phyloP scores from a whole-genome alignment of 1,140 invertebrate species.

The Lerema accius region DNA sequence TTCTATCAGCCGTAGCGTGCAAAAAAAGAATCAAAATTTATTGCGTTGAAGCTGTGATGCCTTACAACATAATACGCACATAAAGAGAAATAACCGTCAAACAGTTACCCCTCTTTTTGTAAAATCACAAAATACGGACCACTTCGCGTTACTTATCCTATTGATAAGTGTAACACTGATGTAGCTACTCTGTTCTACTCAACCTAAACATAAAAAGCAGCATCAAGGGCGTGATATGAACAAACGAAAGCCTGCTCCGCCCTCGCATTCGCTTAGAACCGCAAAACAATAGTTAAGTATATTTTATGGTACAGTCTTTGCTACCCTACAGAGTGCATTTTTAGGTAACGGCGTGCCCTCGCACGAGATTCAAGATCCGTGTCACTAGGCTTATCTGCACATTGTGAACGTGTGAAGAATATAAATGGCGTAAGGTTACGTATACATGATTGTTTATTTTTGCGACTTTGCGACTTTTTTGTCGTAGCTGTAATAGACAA shows the following conservation, averaged over 20 bases:
- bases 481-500: too few relatives aligned
- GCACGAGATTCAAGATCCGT: conserved; percentile 24
- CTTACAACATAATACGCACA: too few relatives aligned
- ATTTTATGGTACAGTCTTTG: conserved; percentile 13
- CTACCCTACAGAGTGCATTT: conserved; percentile 20
- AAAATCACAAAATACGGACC: too few relatives aligned
- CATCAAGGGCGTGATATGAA: background rate
- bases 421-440: conserved; percentile 8
- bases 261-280: background rate
- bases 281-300: conserved; percentile 24
- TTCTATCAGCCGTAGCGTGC: too few relatives aligned
- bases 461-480: conserved; percentile 17
- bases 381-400: conserved; percentile 27
- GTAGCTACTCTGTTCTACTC: background rate
- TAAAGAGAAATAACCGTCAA: too few relatives aligned
- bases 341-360: conserved; percentile 15
- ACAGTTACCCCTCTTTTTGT: too few relatives aligned
- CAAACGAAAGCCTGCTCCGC: background rate
- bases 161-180: background rate
- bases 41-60: too few relatives aligned
- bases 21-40: too few relatives aligned
- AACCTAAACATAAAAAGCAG: background rate
- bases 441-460: background rate
- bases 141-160: too few relatives aligned
- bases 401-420: conserved; percentile 27